Conservation (phyloP, 2,113 vertebrate species). For the Dascyllus trimaculatus region DNA sequence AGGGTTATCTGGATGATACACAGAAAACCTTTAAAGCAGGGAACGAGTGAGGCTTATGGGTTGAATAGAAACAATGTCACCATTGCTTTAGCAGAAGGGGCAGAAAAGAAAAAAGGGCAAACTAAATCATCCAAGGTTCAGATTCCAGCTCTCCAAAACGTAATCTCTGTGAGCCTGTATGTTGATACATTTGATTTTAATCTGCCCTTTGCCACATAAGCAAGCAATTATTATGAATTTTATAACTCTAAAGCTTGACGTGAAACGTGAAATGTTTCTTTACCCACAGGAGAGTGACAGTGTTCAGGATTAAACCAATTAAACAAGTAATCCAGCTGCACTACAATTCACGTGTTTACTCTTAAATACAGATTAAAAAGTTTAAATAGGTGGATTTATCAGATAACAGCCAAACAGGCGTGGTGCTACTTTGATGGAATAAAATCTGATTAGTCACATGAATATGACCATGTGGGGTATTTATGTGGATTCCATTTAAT, state of each 20-base stretch:
- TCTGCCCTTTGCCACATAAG: slow-evolving; percentile 1
- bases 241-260: neutral
- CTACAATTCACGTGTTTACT: too few relatives aligned
- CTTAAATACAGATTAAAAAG: too few relatives aligned
- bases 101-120: neutral
- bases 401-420: too few relatives aligned
- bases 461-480: too few relatives aligned
- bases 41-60: too few relatives aligned
- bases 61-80: slow-evolving; percentile 1
- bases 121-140: neutral
- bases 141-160: neutral
- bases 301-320: slow-evolving; percentile 5
- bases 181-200: slow-evolving; percentile 14
- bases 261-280: neutral
- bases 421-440: too few relatives aligned
- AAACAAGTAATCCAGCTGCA: neutral
- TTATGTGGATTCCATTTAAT: too few relatives aligned
- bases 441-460: too few relatives aligned
- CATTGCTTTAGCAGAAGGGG: neutral
- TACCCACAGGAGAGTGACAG: neutral
- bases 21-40: neutral
- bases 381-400: too few relatives aligned
- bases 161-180: neutral
- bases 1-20: too few relatives aligned
- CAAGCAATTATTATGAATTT: slow-evolving; percentile 4